Base-by-base conservation (phyloP, 2,797 vertebrate species). In the Nannoperca obscura region DNA sequence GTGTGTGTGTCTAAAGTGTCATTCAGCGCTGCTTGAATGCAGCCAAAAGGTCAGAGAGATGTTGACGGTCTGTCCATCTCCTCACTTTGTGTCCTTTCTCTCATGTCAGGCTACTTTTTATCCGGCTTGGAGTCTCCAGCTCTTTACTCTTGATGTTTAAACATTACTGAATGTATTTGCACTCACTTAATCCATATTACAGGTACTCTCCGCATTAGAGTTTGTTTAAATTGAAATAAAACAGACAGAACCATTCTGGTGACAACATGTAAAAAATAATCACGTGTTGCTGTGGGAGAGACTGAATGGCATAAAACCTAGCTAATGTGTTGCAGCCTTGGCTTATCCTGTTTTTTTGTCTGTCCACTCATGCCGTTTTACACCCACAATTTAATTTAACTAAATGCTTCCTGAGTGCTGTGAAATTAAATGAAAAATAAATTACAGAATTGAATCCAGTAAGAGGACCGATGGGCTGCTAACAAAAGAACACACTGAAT, bases 1-100 rank as follows among this genome's bases (percentile, higher is more conserved):
- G 69, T 30, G 76, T 60, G 70, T 83, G 78, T 74, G 84, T 85
- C 77, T 69, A 24, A 80, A 78, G 77, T 89, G 82, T 83, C 85
- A 66, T 50, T 77, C 61, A 61, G 58, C 6, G 0, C 36, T 0
- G 49, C 71, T 79, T 79, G 17, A 86, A 71, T 5, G n/a, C 46
- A 9, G 65, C 68, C 61, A 34, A 75, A 72, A 80, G 82, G 83
- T 89, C 86, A 76, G 53, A 32, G 62, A 32, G 75, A 74, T 81
- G 86, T 73, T 62, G 81, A 68, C 10, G 47, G 55, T 74, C 80
- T 27, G 61, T 86, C 81, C 64, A 13, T 90, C 81, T 80, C 69
- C 66, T 52, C 58, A 44, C 58, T 84, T 64, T 54, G 11, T 49
- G 36, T 58, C 57, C 17, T 69, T 49, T 57, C 30, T 38, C 40